These are phyloP conservation scores for Phalacrocorax aristotelis DNA, from an alignment of 2,113 vertebrate species.

Conservation along the genomic window DNA sequence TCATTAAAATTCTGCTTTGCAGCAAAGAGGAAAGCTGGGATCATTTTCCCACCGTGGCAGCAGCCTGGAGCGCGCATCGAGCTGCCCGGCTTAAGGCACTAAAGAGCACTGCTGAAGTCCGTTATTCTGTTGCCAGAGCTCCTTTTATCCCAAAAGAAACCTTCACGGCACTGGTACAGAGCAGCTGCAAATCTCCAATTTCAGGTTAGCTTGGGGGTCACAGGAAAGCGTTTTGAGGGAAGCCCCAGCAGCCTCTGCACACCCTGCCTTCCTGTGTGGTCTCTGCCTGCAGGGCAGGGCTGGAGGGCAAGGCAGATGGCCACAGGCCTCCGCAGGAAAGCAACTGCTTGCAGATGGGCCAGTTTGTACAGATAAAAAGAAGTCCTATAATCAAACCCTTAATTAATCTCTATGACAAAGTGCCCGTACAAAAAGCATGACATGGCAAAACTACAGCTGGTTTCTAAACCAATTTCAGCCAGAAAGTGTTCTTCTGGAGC, in stretches of 20 bases:
- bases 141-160: not conserved
- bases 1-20: not conserved
- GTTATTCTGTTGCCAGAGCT: not conserved
- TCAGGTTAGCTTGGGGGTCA: not conserved
- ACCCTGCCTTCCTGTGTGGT: not conserved
- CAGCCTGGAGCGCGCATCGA: rapidly evolving
- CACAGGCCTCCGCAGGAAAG: not conserved
- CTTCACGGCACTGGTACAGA: not conserved
- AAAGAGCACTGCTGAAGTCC: rapidly evolving
- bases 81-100: not conserved
- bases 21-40: rapidly evolving
- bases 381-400: not conserved
- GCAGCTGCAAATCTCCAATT: not conserved
- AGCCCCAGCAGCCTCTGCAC: not conserved
- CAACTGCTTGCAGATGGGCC: not conserved
- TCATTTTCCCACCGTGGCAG: not conserved
- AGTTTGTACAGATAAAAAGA: not conserved
- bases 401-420: not conserved
- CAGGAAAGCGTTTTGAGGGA: rapidly evolving
- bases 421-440: rapidly evolving
- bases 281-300: not conserved
- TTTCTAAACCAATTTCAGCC: not conserved
- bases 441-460: not conserved
- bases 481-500: not conserved
- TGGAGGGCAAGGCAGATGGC: not conserved